A percentile compares a stretch with the other conserved stretches of the same genome.
phyloP scores from a whole-genome alignment of 2,888 invertebrate species.

The Carterocephalus palaemon region DNA sequence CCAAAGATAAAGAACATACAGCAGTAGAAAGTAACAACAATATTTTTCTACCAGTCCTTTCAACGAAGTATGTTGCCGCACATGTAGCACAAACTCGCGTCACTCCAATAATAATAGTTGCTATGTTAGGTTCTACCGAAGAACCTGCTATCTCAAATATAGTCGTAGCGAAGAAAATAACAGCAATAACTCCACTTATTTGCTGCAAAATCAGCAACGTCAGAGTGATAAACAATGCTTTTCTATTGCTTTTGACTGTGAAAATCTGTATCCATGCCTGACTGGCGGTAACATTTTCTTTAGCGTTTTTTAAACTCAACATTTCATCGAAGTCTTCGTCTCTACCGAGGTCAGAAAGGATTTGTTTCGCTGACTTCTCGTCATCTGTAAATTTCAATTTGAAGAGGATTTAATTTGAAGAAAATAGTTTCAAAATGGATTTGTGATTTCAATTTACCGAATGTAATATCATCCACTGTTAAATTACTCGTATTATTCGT shows the following conservation, averaged over 20 bases:
- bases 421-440: too few relatives aligned
- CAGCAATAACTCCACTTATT: constrained; percentile 43
- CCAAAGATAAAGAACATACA: constrained; percentile 44
- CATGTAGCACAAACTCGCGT: constrained; percentile 42
- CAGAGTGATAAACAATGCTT: constrained; percentile 43
- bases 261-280: constrained; percentile 43
- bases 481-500: too few relatives aligned
- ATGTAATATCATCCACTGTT: too few relatives aligned
- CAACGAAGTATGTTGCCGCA: constrained; percentile 46
- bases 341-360: constrained; percentile 41
- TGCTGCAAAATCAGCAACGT: constrained; percentile 42
- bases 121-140: constrained; percentile 41
- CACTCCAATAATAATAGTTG: constrained; percentile 47
- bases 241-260: constrained; percentile 42
- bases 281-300: constrained; percentile 27
- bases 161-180: constrained; percentile 42
- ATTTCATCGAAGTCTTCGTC: constrained; percentile 40
- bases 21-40: constrained; percentile 45
- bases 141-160: constrained; percentile 49
- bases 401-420: too few relatives aligned
- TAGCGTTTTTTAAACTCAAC: constrained; percentile 31
- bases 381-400: constrained; percentile 45
- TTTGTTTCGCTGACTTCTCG: constrained; percentile 36
- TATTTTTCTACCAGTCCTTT: constrained; percentile 44
- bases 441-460: too few relatives aligned